Evolutionary conservation across 2,113 vertebrate genomes (phyloP).

Genomic region (Dipodomys spectabilis): DNA sequence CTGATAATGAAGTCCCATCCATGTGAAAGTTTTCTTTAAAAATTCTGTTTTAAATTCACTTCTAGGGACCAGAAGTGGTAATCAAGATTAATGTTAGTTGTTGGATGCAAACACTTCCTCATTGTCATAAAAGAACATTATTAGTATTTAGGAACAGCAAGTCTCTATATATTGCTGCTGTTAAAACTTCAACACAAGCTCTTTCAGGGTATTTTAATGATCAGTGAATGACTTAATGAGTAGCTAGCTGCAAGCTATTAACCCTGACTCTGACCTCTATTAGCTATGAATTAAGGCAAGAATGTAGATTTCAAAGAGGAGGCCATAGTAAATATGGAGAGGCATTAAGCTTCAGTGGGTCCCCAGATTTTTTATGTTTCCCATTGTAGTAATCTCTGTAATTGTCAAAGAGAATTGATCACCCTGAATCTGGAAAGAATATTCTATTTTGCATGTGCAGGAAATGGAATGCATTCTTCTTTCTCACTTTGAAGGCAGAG

Average conservation of each 20-base stretch:
- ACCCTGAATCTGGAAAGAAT: slow-evolving; percentile 61
- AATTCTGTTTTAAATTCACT: slow-evolving; percentile 13
- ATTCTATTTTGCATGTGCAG: slow-evolving; percentile 4
- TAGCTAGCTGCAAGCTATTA: slow-evolving; percentile 84
- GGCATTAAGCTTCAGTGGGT: slow-evolving; percentile 72
- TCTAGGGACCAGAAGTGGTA: slow-evolving; percentile 58
- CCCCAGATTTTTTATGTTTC: slow-evolving; percentile 67
- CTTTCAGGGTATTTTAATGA: slow-evolving; percentile 82
- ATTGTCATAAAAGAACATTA: slow-evolving; percentile 48
- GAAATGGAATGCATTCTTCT: background rate
- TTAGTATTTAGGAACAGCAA: slow-evolving; percentile 72
- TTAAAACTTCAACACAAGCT: slow-evolving; percentile 79
- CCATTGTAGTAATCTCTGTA: slow-evolving; percentile 53
- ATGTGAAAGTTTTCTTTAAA: slow-evolving; percentile 7
- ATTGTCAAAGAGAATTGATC: slow-evolving; percentile 60
- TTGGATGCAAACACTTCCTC: slow-evolving; percentile 65
- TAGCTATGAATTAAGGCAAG: slow-evolving; percentile 80
- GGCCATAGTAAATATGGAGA: slow-evolving; percentile 72
- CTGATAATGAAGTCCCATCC: background rate
- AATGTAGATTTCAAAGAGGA: slow-evolving; percentile 67
- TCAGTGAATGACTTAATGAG: slow-evolving; percentile 83
- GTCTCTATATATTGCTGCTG: slow-evolving; percentile 73
- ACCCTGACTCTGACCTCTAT: slow-evolving; percentile 80
- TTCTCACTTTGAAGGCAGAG: background rate
- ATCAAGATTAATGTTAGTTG: slow-evolving; percentile 69